Base-by-base conservation (phyloP, 2,113 vertebrate genomes). In the Monopterus albus region DNA sequence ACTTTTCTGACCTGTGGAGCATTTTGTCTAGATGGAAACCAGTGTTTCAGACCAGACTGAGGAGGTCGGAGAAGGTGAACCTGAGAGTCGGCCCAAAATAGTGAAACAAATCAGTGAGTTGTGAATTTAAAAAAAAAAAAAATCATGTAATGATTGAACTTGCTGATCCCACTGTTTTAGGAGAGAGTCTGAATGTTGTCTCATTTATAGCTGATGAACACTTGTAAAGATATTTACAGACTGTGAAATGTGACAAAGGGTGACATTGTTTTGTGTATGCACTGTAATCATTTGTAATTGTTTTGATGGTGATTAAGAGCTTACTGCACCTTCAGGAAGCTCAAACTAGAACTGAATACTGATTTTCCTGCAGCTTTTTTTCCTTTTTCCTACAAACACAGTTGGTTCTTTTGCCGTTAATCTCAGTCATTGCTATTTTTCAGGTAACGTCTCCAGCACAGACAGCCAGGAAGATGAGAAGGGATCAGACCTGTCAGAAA, bases 61-160 rank as follows among this genome's bases (percentile, higher is more conserved):
- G 28, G 45, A 79, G 18, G 39, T 29, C 7, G 28, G 13, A 69
- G 72, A 53, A 18, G n/a, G 50, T 33, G 75, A 78, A 53, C 25
- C 40, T 0, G 72, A 79, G 1, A 61, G 64, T 39, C 78, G 17
- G 17, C n/a, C 74, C n/a, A 71, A 75, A 76, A 66, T 88, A 7
- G 42, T 79, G 53, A 83, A 90, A 76, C 87, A 90, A 75, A 64
- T 72, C 59, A 89, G 92, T 93, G 75, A 74, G 92, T 93, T 11
- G 2, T 33, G 7, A 18, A 6, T 31, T 31, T 31, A n/a, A n/a
- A n/a, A n/a, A n/a, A n/a, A n/a, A n/a, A n/a, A n/a, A n/a, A n/a
- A n/a, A n/a, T n/a, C n/a, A n/a, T n/a, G n/a, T n/a, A n/a, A n/a
- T n/a, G n/a, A n/a, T n/a, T n/a, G n/a, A n/a, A n/a, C n/a, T n/a